A percentile compares a stretch with the other conserved stretches of the same genome.
phyloP scores from a whole-genome alignment of 1,140 invertebrate genomes.

The Sarcophaga peregrina region DNA sequence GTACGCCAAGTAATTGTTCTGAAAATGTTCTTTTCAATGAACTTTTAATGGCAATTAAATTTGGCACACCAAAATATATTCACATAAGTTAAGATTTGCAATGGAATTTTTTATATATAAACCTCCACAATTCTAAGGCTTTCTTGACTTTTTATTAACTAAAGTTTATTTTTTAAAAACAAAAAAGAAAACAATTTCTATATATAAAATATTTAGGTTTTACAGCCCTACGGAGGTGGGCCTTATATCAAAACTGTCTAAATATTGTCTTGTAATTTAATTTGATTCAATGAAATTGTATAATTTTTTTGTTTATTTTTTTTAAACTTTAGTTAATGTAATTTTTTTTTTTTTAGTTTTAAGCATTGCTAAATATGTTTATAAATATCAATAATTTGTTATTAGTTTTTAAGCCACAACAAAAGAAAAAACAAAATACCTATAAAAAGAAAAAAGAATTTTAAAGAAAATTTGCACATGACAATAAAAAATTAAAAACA shows the following conservation, averaged over 20 bases:
- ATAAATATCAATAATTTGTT: not conserved
- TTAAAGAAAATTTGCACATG: no score
- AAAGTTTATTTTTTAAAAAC: constrained; percentile 4
- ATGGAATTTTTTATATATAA: not conserved
- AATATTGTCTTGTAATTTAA: not conserved
- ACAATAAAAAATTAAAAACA: not conserved
- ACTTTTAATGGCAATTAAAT: not conserved
- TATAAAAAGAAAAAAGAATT: not conserved
- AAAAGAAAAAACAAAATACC: not conserved
- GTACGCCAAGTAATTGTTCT: constrained; percentile 17
- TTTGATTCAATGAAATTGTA: not conserved
- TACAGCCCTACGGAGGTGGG: not conserved
- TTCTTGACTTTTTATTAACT: constrained; percentile 10
- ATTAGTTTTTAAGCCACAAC: not conserved
- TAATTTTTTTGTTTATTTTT: constrained; percentile 16
- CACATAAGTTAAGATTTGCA: not conserved
- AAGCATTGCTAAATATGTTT: constrained; percentile 38
- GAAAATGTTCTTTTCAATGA: not conserved
- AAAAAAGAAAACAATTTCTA: not conserved
- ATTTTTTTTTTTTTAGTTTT: constrained; percentile 43
- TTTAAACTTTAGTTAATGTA: constrained; percentile 30
- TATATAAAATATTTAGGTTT: not conserved
- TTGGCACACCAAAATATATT: constrained; percentile 16
- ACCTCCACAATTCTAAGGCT: constrained; percentile 20
- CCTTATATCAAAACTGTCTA: not conserved